Evolutionary conservation across 2,113 vertebrate species (phyloP), one percentile per base, ranked within the genome.

Genomic region (Arenaria interpres): DNA sequence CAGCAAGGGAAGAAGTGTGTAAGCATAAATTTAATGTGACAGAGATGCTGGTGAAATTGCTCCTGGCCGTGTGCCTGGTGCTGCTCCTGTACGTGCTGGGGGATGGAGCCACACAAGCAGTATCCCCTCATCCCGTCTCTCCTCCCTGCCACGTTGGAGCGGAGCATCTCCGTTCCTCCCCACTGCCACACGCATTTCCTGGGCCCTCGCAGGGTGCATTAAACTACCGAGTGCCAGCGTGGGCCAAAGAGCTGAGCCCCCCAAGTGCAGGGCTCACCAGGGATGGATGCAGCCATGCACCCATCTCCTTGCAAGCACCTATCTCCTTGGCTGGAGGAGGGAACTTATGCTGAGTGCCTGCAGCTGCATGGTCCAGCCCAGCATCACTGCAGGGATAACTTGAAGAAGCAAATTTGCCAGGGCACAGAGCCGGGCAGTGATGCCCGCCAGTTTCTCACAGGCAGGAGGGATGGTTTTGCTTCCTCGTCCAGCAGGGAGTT

Each of bases 401-500:
- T 13, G 24, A 33, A 89, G 80, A 45, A 81, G 16, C 0, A 0
- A 43, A 54, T 81, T 66, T 66, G 32, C 37, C 7, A 5, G 25
- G 45, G 23, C 25, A 16, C 5, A 33, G 67, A 76, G 27, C 25
- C 0, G 6, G 33, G 33, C 48, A 83, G 69, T 0, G 23, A 39
- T 64, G 33, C 62, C 48, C 3, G 4, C 12, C 4, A 3, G 30
- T 30, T 81, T 59, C 50, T 41, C 1, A 1, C 50, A 54, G 84
- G 77, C 16, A 72, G 71, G 78, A 90, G 57, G 25, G 53, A 67
- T 69, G 37, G 32, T 66, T 90, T 90, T 92, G 71, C 37, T 97
- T 96, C 96, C 95, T 93, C 71, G 50, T 95, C 57, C 11, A 8
- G 37, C 54, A 74, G 96, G 97, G 97, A 96, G 96, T 96, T 97